Base-by-base conservation (phyloP, 1,140 invertebrate genomes). In the Potamilus streckersoni region DNA sequence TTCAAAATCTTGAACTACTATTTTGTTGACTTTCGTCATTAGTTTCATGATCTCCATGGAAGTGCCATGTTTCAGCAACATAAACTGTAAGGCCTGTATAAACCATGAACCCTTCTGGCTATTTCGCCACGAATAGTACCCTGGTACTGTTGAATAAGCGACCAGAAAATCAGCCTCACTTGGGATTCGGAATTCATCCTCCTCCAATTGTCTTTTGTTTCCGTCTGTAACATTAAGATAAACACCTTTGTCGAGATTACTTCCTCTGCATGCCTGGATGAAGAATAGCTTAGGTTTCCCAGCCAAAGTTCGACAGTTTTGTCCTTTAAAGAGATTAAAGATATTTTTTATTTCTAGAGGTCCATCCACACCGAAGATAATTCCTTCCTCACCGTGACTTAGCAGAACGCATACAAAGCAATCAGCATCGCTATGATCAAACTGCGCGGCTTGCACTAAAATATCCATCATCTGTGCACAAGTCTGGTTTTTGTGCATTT, bases 201-300 rank as follows among this genome's bases (percentile, higher is more conserved):
- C 64, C 27, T 71, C 64, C 11, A 61, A 38, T 15, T 20, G 31
- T 15, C 20, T 27, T 4, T 59, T 63, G 57, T 72, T 38, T 12
- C 70, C 75, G 56, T 77, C 75, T 15, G 60, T 14, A 69, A 72
- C 70, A 66, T 72, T 73, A 16, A 72, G 2, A 61, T 57, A 27
- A 17, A 58, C 61, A 3, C 73, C 76, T 58, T 14, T 17, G 31
- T 79, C 73, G 27, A 68, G 66, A 14, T 73, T 27, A 38, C 80
- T 70, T 19, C 87, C 87, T 69, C 84, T 81, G 72, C 87, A 87
- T n/a, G 85, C 83, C 74, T 87, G 84, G 55, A 88, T 80, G 66
- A 88, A 77, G 70, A 88, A 88, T 56, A 88, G 74, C 74, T 88
- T 88, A 5, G 87, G 87, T 72, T 87, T 88, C 13, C 73, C 79